Conservation (phyloP, 2,888 invertebrate species). For the Timandra comae region DNA sequence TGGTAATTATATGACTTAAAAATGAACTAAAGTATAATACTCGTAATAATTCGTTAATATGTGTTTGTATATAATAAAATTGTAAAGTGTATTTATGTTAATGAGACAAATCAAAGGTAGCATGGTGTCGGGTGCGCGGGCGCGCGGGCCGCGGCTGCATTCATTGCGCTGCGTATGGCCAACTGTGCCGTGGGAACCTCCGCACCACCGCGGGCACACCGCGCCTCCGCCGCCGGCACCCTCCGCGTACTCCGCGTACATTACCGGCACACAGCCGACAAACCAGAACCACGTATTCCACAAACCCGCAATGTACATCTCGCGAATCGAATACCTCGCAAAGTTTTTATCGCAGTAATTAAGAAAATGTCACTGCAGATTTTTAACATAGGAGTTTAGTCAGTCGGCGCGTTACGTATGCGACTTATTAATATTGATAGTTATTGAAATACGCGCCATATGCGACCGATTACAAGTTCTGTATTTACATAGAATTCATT, state of each 20-base stretch:
- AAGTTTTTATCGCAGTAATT: constrained; percentile 23
- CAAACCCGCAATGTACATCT: constrained; percentile 7
- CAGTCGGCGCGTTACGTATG: constrained; percentile 41
- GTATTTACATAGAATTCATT: constrained; percentile 26
- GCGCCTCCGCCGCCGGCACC: constrained; percentile 6
- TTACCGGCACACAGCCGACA: constrained; percentile 1
- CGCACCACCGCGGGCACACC: constrained; percentile 27
- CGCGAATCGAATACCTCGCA: neutral
- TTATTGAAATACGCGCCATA: constrained; percentile 24
- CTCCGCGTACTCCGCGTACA: neutral
- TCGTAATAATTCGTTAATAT: no score
- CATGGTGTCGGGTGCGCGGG: constrained; percentile 11
- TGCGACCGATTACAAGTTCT: constrained; percentile 22
- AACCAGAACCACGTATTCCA: no score
- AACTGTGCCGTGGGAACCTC: constrained; percentile 66
- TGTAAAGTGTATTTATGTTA: constrained; percentile 3
- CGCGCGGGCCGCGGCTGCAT: constrained; percentile 23
- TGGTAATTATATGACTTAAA: no score
- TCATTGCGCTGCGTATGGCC: constrained; percentile 43
- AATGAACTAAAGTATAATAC: no score
- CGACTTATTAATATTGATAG: constrained; percentile 40
- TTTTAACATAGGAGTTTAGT: constrained; percentile 41
- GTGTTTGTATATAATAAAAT: no score
- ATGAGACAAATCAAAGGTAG: constrained; percentile 15
- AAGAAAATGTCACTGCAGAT: constrained; percentile 41